Conservation (phyloP, 2,113 vertebrate species). For the Microtus montanus region DNA sequence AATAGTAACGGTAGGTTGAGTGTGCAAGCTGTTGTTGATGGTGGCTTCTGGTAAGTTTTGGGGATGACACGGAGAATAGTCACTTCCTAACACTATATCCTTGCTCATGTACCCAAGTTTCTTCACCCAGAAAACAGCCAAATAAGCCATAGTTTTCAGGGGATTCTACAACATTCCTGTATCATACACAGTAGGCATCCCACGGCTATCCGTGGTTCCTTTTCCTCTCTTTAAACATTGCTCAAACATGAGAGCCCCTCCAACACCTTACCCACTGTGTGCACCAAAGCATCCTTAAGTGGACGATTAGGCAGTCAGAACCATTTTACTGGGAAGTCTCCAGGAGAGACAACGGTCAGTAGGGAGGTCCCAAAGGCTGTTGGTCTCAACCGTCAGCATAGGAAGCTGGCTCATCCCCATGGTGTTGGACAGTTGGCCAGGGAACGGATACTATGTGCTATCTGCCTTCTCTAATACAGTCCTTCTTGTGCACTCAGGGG, state of each 20-base stretch:
- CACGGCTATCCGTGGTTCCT: background rate
- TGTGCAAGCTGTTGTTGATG: background rate
- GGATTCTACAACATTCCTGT: background rate
- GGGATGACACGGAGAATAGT: background rate
- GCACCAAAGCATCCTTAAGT: background rate
- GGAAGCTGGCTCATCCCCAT: background rate
- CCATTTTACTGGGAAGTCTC: constrained; percentile 19
- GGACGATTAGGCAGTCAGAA: background rate
- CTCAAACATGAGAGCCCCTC: background rate
- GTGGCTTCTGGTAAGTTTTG: background rate
- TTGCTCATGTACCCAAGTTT: constrained; percentile 25
- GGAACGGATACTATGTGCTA: background rate
- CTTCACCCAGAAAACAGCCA: constrained; percentile 2
- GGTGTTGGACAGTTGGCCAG: background rate
- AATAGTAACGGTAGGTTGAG: background rate
- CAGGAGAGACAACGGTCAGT: background rate
- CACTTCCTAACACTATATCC: background rate
- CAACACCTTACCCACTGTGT: background rate
- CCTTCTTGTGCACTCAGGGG: background rate
- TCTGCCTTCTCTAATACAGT: constrained; percentile 1
- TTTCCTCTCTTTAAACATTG: constrained; percentile 9
- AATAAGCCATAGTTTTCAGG: background rate
- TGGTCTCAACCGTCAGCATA: background rate
- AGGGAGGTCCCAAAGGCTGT: background rate
- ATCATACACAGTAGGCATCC: background rate